Evolutionary conservation across 2,797 vertebrate species (phyloP).

Genomic region (Philypnodon macrostomus): DNA sequence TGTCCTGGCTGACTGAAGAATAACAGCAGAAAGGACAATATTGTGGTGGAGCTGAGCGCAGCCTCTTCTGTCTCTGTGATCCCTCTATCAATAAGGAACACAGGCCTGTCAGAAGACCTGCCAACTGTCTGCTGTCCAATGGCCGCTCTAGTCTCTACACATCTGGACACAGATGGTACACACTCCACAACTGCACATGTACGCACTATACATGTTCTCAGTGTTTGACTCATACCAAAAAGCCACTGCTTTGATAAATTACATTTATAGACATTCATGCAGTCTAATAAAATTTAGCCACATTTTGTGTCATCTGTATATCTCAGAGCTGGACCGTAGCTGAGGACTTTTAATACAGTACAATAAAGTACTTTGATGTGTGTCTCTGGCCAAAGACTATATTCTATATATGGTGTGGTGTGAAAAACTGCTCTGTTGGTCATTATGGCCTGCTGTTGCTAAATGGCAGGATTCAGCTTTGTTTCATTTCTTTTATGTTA

Average conservation of each 20-base stretch:
- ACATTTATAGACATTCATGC: constrained; percentile 1
- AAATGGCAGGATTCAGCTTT: too few species aligned
- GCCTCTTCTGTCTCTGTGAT: constrained; percentile 71
- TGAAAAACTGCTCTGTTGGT: too few species aligned
- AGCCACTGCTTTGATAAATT: constrained; percentile 27
- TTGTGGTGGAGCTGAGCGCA: constrained; percentile 64
- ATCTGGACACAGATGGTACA: constrained; percentile 75
- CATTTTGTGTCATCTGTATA: neutral
- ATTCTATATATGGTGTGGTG: too few species aligned
- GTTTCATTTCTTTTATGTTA: too few species aligned
- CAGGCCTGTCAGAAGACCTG: constrained; percentile 72
- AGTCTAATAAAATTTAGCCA: constrained; percentile 7
- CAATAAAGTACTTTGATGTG: too few species aligned
- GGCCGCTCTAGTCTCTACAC: constrained; percentile 65
- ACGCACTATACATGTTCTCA: constrained; percentile 24
- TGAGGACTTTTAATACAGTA: constrained; percentile 8
- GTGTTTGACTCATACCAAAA: constrained; percentile 43
- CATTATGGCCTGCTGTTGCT: too few species aligned
- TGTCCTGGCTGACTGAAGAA: constrained; percentile 62
- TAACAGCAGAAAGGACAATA: constrained; percentile 66
- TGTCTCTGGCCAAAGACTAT: too few species aligned
- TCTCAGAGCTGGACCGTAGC: neutral
- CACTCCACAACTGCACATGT: constrained; percentile 38
- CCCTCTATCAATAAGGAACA: constrained; percentile 75
- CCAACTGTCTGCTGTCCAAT: constrained; percentile 69